A percentile compares a stretch with the other conserved stretches of the same genome.
Conservation (phyloP, 1,140 invertebrate genomes). For the Cyrtorhinus lividipennis region DNA sequence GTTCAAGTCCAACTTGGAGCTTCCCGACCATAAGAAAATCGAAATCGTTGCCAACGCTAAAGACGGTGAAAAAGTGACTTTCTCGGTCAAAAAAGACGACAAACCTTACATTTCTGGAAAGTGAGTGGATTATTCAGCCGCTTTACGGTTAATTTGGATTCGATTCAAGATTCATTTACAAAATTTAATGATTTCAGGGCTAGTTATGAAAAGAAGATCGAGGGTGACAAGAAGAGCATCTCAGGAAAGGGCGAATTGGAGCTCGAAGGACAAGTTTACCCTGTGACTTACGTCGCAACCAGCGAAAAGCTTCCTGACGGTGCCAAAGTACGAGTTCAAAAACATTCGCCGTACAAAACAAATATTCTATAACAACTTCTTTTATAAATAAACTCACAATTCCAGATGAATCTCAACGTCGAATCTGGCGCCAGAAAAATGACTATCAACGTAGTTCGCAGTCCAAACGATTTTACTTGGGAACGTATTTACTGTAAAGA, state of each 20-base stretch:
- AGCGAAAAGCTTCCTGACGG: constrained; percentile 37
- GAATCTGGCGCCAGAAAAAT: not conserved
- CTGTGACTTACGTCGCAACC: constrained; percentile 54
- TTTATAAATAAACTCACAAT: too few relatives aligned
- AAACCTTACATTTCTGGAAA: constrained; percentile 51
- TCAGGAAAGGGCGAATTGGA: constrained; percentile 52
- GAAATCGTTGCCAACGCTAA: constrained; percentile 33
- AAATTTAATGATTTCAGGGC: constrained; percentile 31
- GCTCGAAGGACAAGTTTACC: constrained; percentile 45
- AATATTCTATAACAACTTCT: too few relatives aligned
- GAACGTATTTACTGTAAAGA: constrained; percentile 15
- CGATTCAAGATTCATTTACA: not conserved
- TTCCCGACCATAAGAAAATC: constrained; percentile 36
- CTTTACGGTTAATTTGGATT: not conserved
- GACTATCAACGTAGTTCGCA: not conserved
- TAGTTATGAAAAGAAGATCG: constrained; percentile 50
- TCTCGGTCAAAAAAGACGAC: constrained; percentile 42
- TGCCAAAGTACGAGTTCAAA: not conserved
- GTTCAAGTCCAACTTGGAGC: constrained; percentile 43
- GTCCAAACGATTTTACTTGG: constrained; percentile 3
- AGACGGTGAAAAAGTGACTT: constrained; percentile 13
- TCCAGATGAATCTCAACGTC: not conserved
- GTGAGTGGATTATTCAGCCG: constrained; percentile 30
- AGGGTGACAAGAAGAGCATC: constrained; percentile 49
- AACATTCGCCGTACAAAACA: too few relatives aligned